These are phyloP conservation scores for Chaetophractus vellerosus DNA, from an alignment of 2,797 vertebrate species.

Conservation along the genomic window DNA sequence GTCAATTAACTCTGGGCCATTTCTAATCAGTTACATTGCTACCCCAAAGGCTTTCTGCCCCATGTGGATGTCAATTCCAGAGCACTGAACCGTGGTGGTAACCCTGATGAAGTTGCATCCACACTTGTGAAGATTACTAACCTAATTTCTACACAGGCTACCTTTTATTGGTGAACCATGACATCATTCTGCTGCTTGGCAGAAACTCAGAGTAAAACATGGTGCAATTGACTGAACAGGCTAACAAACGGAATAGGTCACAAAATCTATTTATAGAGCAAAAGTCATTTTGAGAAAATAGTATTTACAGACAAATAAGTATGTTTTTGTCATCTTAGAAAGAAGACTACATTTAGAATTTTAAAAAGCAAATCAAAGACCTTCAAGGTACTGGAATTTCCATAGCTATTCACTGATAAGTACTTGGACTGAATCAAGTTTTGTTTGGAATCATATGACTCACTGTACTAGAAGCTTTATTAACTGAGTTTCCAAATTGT, in stretches of 20 bases:
- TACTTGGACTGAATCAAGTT: slow-evolving; percentile 91
- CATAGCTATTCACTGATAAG: slow-evolving; percentile 84
- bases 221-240: not conserved
- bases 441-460: slow-evolving; percentile 90
- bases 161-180: not conserved
- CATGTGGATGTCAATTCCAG: not conserved
- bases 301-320: not conserved
- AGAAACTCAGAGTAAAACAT: not conserved
- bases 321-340: not conserved
- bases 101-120: not conserved
- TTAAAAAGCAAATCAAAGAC: not conserved
- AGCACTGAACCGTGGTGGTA: not conserved
- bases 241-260: not conserved
- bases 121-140: not conserved
- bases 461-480: slow-evolving; percentile 91
- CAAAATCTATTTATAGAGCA: slow-evolving; percentile 19
- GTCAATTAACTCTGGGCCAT: not conserved
- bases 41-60: not conserved
- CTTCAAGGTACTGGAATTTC: not conserved
- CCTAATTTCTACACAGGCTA: not conserved
- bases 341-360: not conserved
- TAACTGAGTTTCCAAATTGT: slow-evolving; percentile 92
- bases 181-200: not conserved
- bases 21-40: not conserved
- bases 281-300: not conserved